Percentiles rank a stretch among this genome's conserved stretches.
Conservation (phyloP, 2,113 vertebrate species). For the Periophthalmus modestus region DNA sequence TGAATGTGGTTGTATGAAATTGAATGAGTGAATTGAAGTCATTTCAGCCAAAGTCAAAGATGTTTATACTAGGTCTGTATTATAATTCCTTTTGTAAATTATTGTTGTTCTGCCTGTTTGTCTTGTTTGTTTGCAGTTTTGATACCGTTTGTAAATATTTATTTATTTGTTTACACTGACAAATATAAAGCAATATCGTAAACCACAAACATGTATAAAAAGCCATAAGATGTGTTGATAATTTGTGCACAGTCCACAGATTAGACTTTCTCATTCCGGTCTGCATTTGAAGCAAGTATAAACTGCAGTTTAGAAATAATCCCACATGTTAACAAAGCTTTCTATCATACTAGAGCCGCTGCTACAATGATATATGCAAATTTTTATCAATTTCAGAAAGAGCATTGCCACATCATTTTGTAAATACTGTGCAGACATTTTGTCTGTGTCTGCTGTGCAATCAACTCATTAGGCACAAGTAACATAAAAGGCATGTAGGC, state of each 20-base stretch:
- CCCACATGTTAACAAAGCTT: slow-evolving; percentile 12
- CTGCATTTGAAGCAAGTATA: slow-evolving; percentile 2
- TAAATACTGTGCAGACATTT: neutral
- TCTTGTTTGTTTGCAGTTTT: slow-evolving; percentile 74
- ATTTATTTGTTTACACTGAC: slow-evolving; percentile 97
- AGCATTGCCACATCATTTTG: neutral
- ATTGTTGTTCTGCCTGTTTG: slow-evolving; percentile 84
- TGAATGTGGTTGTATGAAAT: slow-evolving; percentile 45
- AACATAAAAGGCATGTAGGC: neutral
- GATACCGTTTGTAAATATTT: slow-evolving; percentile 93
- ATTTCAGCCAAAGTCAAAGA: slow-evolving; percentile 71
- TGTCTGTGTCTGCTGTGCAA: neutral
- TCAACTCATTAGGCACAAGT: neutral
- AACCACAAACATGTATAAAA: slow-evolving; percentile 80
- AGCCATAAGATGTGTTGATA: slow-evolving; percentile 59
- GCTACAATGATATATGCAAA: neutral
- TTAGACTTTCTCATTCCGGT: slow-evolving; percentile 11
- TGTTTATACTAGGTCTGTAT: slow-evolving; percentile 96
- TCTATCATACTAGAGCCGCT: slow-evolving; percentile 8
- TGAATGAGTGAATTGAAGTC: slow-evolving; percentile 47
- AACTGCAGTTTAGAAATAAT: slow-evolving; percentile 39
- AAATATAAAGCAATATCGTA: slow-evolving; percentile 78
- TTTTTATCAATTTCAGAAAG: neutral
- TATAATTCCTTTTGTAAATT: slow-evolving; percentile 94
- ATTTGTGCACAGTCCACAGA: slow-evolving; percentile 33